Conservation (phyloP, 1,140 invertebrate species). For the Geopemphigus sp. region DNA sequence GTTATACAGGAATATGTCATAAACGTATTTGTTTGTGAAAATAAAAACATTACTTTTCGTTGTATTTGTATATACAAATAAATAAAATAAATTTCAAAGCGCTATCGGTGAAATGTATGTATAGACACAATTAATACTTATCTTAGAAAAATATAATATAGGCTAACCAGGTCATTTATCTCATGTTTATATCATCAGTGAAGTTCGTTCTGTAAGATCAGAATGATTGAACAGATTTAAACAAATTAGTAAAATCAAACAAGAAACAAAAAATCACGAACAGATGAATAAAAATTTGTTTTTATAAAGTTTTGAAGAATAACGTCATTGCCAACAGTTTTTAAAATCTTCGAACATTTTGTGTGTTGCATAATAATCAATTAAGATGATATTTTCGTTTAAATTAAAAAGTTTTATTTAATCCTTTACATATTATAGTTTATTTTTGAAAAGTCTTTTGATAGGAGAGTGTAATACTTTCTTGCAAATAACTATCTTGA, state of each 20-base stretch:
- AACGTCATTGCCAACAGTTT: slow-evolving; percentile 28
- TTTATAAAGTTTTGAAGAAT: neutral
- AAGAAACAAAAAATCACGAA: slow-evolving; percentile 16
- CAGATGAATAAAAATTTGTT: slow-evolving; percentile 15
- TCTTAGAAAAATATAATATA: neutral
- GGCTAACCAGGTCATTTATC: neutral
- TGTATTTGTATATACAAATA: neutral
- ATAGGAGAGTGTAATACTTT: neutral
- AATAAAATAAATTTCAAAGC: neutral
- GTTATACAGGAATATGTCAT: neutral
- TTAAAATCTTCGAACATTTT: slow-evolving; percentile 24
- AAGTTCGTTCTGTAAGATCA: slow-evolving; percentile 3
- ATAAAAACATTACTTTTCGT: neutral
- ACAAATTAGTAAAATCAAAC: slow-evolving; percentile 20
- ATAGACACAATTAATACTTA: neutral
- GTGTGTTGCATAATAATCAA: slow-evolving; percentile 24
- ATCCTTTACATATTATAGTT: slow-evolving; percentile 1
- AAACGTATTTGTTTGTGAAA: neutral
- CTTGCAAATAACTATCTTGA: too few species aligned
- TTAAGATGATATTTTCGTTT: slow-evolving; percentile 24
- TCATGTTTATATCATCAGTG: neutral
- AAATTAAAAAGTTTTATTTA: slow-evolving; percentile 28
- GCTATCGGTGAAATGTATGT: neutral
- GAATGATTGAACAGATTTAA: neutral
- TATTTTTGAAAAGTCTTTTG: too few species aligned